These are phyloP conservation scores for Zonitis immaculata DNA, from an alignment of 2,888 invertebrate species.

Conservation along the genomic window DNA sequence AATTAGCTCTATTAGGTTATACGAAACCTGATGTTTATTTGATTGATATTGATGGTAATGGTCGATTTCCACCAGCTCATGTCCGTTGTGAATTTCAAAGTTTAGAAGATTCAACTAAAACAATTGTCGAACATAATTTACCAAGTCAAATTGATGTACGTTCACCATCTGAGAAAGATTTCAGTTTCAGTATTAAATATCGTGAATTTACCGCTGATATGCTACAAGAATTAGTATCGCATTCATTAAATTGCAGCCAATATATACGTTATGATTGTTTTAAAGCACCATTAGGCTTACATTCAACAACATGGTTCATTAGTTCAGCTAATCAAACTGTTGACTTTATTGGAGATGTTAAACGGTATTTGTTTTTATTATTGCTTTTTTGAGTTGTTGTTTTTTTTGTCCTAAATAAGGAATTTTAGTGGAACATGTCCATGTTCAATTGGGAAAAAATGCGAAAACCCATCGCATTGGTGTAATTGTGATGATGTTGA, in stretches of 20 bases:
- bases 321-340: constrained; percentile 77
- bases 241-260: constrained; percentile 84
- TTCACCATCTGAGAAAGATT: constrained; percentile 71
- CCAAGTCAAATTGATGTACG: constrained; percentile 87
- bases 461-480: constrained; percentile 73
- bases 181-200: constrained; percentile 80
- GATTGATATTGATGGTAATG: constrained; percentile 92
- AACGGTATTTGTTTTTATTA: constrained; percentile 53
- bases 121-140: constrained; percentile 85
- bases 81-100: constrained; percentile 91
- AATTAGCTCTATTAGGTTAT: constrained; percentile 80
- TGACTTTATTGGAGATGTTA: constrained; percentile 75
- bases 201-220: constrained; percentile 86
- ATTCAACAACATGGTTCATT: constrained; percentile 85
- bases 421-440: constrained; percentile 64
- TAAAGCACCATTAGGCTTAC: constrained; percentile 79
- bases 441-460: constrained; percentile 73
- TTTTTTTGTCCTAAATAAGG: constrained; percentile 16
- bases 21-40: constrained; percentile 86
- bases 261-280: constrained; percentile 88
- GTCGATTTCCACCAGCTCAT: constrained; percentile 84
- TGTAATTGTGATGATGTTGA: constrained; percentile 86
- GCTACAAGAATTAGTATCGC: constrained; percentile 84
- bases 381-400: neutral
- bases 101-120: constrained; percentile 77